phyloP scores from a whole-genome alignment of 1,140 invertebrate species.

The Diprion similis region DNA sequence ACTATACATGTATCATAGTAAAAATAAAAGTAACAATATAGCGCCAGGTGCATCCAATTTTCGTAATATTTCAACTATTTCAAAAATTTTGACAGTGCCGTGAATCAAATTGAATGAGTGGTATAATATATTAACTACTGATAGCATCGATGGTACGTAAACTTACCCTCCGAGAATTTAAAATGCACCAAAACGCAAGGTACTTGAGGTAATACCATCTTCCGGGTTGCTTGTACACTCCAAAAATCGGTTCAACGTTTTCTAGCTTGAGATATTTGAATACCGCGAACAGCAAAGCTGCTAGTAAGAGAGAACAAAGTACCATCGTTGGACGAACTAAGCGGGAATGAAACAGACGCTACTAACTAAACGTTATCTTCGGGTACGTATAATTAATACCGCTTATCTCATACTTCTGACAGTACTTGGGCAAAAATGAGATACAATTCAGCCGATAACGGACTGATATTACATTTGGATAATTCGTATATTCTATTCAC shows the following conservation, averaged over 20 bases:
- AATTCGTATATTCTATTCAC: no score
- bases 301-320: neutral
- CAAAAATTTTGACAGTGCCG: conserved; percentile 9
- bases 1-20: neutral
- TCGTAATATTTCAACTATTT: neutral
- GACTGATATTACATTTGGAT: no score
- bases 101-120: neutral
- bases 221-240: conserved; percentile 66
- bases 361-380: no score
- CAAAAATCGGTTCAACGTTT: conserved; percentile 58
- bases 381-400: no score
- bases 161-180: conserved; percentile 65
- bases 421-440: no score
- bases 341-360: no score
- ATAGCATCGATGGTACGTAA: conserved; percentile 26
- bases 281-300: neutral
- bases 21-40: neutral
- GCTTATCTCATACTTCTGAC: no score
- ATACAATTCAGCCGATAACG: no score
- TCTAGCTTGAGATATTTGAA: neutral
- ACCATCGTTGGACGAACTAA: neutral
- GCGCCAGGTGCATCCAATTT: neutral
- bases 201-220: conserved; percentile 72
- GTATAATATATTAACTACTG: neutral
- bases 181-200: conserved; percentile 61